These are phyloP conservation scores for Eupelmus urozonus DNA, from an alignment of 2,888 invertebrate genomes.

Conservation along the genomic window DNA sequence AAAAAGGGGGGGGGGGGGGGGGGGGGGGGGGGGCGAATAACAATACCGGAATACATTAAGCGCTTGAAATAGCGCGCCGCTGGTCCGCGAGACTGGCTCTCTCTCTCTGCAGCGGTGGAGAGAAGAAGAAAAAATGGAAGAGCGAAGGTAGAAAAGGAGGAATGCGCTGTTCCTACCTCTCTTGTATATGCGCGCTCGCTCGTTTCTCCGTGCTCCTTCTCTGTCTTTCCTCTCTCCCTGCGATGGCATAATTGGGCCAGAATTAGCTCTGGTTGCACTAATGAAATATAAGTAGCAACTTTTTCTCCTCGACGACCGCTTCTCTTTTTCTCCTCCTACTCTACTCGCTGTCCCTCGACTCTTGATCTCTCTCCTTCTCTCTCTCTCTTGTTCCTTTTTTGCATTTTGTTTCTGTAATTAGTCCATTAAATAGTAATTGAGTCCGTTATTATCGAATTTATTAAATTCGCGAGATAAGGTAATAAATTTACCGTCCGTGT, in stretches of 20 bases:
- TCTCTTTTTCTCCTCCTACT: constrained; percentile 9
- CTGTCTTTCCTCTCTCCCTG: constrained; percentile 26
- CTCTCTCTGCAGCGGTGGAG: neutral
- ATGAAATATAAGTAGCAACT: constrained; percentile 63
- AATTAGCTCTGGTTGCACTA: constrained; percentile 64
- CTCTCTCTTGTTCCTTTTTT: neutral
- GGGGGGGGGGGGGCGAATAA: constrained; percentile 67
- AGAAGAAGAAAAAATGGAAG: constrained; percentile 39
- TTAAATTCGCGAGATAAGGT: no score
- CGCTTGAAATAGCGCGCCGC: constrained; percentile 63
- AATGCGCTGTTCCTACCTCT: constrained; percentile 20
- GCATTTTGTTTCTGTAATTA: neutral
- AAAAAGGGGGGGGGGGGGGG: constrained; percentile 64
- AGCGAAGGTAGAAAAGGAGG: constrained; percentile 34
- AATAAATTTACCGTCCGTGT: no score
- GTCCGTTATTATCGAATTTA: neutral
- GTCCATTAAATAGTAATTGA: constrained; percentile 29
- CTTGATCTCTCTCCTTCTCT: constrained; percentile 19
- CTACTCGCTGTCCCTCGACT: neutral
- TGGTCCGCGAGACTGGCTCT: constrained; percentile 1
- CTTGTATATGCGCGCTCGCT: neutral
- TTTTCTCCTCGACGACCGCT: constrained; percentile 40
- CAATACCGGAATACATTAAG: constrained; percentile 71
- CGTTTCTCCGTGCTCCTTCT: neutral
- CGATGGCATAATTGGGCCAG: constrained; percentile 64